Base-by-base conservation (phyloP, 2,113 vertebrate genomes). In the Sander vitreus region DNA sequence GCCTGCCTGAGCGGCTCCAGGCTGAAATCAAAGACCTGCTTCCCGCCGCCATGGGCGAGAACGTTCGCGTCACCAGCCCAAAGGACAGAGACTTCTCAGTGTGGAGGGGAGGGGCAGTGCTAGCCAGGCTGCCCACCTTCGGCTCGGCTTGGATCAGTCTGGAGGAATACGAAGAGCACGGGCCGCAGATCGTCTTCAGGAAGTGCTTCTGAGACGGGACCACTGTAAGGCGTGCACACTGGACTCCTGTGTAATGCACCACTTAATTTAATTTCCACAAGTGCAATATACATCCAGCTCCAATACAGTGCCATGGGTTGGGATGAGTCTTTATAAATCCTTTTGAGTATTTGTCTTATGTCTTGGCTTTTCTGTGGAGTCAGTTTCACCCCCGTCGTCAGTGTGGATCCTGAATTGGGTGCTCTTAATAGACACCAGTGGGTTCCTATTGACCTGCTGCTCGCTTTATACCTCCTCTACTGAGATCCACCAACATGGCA, bases 31-130 rank as follows among this genome's bases (percentile, higher is more conserved):
- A 19, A 5, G 36, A 27, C 2, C 80, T 95, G 84, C 83, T 91
- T 14, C 87, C 94, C 0, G 12, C 67, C 1, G 83, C 90, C 59
- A 27, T 80, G 76, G 39, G 21, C 2, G 78, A 76, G 12, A 39
- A 47, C 1, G 93, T 96, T 8, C 71, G 74, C 0, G 90, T 96
- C 47, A 63, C 57, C 21, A 94, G 94, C 68, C 94, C 93, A 1
- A 60, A 54, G 39, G 93, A 94, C 82, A 74, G 95, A 33, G 93
- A 93, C 83, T 95, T 91, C 75, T 90, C 94, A 0, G 95, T 95
- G 83, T 96, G 95, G 95, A 78, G 87, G 0, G 95, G 95, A 1
- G 95, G 95, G 0, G 94, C 95, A 0, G 86, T 92, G 6, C 88
- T 96, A 68, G 92, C 94, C 80, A 90, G 62, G 82, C 62, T 93